Percentiles rank a stretch among this genome's conserved stretches.
These are phyloP conservation scores for Mesitornis unicolor DNA, from an alignment of 2,113 vertebrate genomes.

Conservation along the genomic window DNA sequence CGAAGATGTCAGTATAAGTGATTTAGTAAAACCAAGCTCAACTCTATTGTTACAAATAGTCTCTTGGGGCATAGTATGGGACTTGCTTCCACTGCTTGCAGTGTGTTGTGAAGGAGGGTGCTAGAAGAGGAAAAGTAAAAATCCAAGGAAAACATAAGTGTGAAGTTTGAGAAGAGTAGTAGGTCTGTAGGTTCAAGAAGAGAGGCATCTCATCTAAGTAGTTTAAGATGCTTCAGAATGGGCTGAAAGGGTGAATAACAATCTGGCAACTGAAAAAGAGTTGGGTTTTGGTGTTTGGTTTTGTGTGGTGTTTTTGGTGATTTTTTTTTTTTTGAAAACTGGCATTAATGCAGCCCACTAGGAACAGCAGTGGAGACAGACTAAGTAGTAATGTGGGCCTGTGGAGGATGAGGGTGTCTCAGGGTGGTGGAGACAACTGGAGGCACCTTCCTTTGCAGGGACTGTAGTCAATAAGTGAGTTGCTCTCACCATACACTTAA, in stretches of 20 bases:
- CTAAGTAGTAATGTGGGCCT: neutral
- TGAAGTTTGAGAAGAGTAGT: neutral
- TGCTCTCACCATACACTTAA: neutral
- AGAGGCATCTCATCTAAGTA: neutral
- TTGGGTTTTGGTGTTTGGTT: too few relatives aligned
- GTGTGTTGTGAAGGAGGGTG: neutral
- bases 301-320: too few relatives aligned
- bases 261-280: neutral
- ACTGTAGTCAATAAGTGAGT: neutral
- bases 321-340: neutral
- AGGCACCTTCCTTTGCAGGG: neutral
- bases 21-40: neutral
- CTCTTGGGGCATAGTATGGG: neutral
- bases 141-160: neutral
- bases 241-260: neutral
- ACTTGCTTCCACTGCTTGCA: neutral
- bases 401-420: neutral
- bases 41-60: neutral
- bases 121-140: neutral
- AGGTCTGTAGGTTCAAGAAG: neutral
- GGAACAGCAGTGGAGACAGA: neutral
- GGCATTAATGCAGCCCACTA: neutral
- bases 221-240: neutral
- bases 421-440: neutral
- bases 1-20: neutral